phyloP scores from a whole-genome alignment of 2,888 invertebrate species.

The Eristalinus sepulchralis region DNA sequence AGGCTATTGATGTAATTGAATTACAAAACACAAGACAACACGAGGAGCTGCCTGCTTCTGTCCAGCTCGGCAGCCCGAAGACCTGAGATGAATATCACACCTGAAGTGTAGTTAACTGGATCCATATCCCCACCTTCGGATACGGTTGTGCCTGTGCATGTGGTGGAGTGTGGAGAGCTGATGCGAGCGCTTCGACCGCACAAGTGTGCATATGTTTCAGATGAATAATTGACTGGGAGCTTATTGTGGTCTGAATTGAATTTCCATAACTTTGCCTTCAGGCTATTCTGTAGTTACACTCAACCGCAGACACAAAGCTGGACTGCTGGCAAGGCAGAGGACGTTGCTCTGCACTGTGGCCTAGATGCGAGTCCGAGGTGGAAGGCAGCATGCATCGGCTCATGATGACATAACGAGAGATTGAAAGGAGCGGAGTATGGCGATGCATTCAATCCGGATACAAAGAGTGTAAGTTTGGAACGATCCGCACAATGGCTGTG shows the following conservation, averaged over 20 bases:
- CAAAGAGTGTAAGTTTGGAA: not conserved
- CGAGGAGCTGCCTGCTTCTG: not conserved
- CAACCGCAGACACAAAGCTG: constrained; percentile 3
- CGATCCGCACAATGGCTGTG: not conserved
- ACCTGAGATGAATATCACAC: constrained; percentile 63
- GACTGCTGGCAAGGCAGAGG: not conserved
- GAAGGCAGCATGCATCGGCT: not conserved
- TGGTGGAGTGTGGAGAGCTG: no score
- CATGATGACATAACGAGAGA: not conserved
- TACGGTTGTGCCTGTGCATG: not conserved
- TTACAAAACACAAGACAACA: constrained; percentile 57
- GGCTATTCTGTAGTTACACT: constrained; percentile 8
- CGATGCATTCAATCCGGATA: not conserved
- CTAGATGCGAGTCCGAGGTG: not conserved
- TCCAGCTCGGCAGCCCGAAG: constrained; percentile 15
- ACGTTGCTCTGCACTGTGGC: not conserved
- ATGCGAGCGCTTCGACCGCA: not conserved
- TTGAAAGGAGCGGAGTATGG: not conserved
- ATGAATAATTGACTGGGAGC: constrained; percentile 31
- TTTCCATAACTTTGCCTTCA: constrained; percentile 37
- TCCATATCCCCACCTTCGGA: not conserved
- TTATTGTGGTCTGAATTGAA: constrained; percentile 27
- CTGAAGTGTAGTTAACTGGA: constrained; percentile 26
- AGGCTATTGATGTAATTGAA: constrained; percentile 49
- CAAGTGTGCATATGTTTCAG: constrained; percentile 20